Evolutionary conservation across 37 sponge, comb jelly and placozoan genomes (phyloP), one percentile per base, ranked within the genome.

Genomic region (Beroe ovata): DNA sequence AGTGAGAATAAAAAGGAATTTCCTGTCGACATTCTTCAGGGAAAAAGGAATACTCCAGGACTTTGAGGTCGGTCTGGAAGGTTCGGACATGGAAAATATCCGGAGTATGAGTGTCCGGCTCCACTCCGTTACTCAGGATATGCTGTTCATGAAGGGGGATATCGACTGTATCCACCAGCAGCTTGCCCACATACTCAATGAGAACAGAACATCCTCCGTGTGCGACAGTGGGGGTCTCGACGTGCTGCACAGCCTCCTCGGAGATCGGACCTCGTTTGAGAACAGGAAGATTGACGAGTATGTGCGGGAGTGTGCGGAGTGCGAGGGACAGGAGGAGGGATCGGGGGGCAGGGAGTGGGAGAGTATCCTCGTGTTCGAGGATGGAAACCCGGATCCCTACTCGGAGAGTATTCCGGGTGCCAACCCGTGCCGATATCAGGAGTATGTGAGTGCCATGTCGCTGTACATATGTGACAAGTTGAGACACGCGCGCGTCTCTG

Each of bases 311-410:
- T 77, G 84, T 41, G 29, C 41, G 84, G 84, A 77, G 25, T 77
- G 84, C 29, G 84, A 39, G 33, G 28, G 6, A 25, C 28, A 40
- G 84, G 54, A 77, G 28, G n/a, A n/a, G n/a, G n/a, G n/a, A n/a
- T n/a, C n/a, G n/a, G 25, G 25, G 3, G 54, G 22, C 8, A 26
- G 41, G 1, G 54, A 40, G 47, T 77, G 84, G 84, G 8, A 33
- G 84, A 77, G 84, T 42, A 77, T 77, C 84, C 84, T 77, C 28
- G 84, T 77, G 26, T 77, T 77, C 25, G 84, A 77, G 33, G 54
- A 77, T 35, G 33, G 33, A 1, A 36, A n/a, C 20, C n/a, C 84
- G 20, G 84, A 77, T 11, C 54, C 84, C 0, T 77, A 77, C 84
- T 41, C 84, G 4, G 84, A 77, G 38, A 36, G 38, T 77, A 41